Conservation (phyloP, 2,113 vertebrate genomes). For the Seriola rivoliana region DNA sequence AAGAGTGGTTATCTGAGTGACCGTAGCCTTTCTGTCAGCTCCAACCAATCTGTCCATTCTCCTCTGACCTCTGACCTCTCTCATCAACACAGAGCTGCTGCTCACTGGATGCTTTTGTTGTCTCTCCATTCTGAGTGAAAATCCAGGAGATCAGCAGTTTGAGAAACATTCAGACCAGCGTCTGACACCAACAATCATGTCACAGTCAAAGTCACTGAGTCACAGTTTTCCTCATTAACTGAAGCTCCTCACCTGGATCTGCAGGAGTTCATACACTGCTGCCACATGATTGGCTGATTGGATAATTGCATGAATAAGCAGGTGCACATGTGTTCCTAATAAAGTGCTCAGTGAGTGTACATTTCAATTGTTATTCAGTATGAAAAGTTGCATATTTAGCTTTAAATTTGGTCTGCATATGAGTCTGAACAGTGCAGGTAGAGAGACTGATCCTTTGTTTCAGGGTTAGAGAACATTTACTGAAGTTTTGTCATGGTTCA, state of each 20-base stretch:
- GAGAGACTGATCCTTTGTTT: background rate
- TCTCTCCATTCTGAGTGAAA: no score
- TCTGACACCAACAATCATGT: no score
- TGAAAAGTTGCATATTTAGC: conserved; percentile 43
- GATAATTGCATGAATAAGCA: background rate
- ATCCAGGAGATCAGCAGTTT: no score
- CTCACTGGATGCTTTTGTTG: no score
- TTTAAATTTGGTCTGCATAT: background rate
- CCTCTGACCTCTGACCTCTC: no score
- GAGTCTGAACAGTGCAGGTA: background rate
- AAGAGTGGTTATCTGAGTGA: no score
- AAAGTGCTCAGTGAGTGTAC: background rate
- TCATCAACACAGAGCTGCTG: no score
- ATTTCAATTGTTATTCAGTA: background rate
- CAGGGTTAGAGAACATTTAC: background rate
- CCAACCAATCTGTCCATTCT: no score
- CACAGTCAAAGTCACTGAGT: background rate
- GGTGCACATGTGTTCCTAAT: background rate
- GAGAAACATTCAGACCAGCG: no score
- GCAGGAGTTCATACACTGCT: background rate
- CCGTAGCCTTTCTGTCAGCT: no score
- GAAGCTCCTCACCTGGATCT: background rate
- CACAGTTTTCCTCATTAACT: background rate
- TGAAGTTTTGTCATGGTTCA: background rate
- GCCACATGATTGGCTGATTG: background rate